Evolutionary conservation across 30 jellyfish, hydroid and myxozoan species (phyloP), one percentile per base, ranked within the genome.

Genomic region (Nemopilema nomurai): DNA sequence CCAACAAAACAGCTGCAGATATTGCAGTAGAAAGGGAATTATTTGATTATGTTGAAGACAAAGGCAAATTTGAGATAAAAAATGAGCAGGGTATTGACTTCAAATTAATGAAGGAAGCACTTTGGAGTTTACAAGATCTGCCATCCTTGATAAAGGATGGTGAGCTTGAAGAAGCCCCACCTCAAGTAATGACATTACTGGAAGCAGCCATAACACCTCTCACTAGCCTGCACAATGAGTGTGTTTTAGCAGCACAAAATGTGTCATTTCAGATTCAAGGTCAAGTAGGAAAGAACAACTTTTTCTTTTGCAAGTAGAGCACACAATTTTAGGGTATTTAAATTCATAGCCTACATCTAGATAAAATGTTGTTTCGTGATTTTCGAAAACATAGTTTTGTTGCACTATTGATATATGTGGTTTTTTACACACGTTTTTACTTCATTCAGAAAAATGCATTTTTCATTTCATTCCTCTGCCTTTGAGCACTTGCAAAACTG

Each of bases 91-190:
- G 23, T 9, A 28, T 8, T 8, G 28, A 13, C 28, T 9, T 66
- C 23, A 8, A 8, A 13, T 8, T 13, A 66, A 51, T 21, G 80
- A 24, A 22, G 16, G 28, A 25, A 29, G 19, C 28, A 8, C 16
- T 19, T 22, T 9, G 76, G 27, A 8, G 23, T 13, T 8, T 13
- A 23, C 18, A 66, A 13, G 76, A 66, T 22, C 18, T 28, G 17
- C 17, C 19, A 9, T 16, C 67, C 19, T 16, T n/a, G n/a, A n/a
- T n/a, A n/a, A n/a, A n/a, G n/a, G n/a, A n/a, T n/a, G n/a, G n/a
- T n/a, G n/a, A n/a, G n/a, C n/a, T n/a, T n/a, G 84, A 69, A 30
- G 84, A 74, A 32, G 84, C 71, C 21, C 84, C 50, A 32, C 84
- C 84, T 8, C 84, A 49, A 49, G 84, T 71, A 74, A 74, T 74